Conservation (phyloP, 2,797 vertebrate species). For the Oceanodroma leucorhoa region DNA sequence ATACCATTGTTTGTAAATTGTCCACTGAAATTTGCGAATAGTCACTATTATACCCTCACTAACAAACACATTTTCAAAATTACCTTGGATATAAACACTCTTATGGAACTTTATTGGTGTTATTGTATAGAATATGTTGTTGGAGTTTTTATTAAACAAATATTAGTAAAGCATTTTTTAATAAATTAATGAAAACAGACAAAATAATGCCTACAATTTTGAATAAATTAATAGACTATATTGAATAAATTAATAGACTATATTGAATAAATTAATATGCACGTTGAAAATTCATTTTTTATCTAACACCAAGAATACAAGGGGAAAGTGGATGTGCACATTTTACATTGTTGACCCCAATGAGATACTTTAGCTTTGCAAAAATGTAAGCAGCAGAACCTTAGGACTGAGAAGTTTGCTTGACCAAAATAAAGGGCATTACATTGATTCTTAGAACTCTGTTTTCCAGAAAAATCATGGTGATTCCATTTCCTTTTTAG, state of each 20-base stretch:
- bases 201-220: background rate
- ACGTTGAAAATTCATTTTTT: background rate
- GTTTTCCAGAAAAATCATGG: background rate
- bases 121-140: accelerated
- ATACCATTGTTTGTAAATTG: background rate
- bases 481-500: background rate
- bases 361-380: background rate
- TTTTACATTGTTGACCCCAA: background rate
- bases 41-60: background rate
- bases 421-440: background rate
- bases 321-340: background rate
- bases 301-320: background rate
- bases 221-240: background rate
- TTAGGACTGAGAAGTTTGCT: background rate
- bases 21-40: background rate
- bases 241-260: too few relatives aligned
- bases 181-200: background rate
- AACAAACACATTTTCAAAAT: background rate
- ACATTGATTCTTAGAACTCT: background rate
- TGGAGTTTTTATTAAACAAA: background rate
- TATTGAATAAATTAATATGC: too few relatives aligned
- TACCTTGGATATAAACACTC: background rate
- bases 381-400: background rate
- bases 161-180: background rate
- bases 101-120: background rate